A percentile compares a stretch with the other conserved stretches of the same genome.
phyloP scores from a whole-genome alignment of 30 jellyfish, hydroid and myxozoan genomes.

The Chrysaora quinquecirrha region DNA sequence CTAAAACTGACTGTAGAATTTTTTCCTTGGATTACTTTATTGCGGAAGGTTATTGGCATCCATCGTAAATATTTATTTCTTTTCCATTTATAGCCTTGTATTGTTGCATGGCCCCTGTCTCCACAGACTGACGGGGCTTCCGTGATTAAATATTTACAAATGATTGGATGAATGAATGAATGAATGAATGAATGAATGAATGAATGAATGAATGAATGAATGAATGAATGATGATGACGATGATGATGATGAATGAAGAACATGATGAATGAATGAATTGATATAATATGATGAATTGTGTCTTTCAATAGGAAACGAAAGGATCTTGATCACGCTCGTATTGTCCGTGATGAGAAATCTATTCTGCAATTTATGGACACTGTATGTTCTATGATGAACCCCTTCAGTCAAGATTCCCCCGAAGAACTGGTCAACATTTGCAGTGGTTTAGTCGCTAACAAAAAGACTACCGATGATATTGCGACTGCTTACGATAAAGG shows the following conservation, averaged over 20 bases:
- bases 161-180: too few relatives aligned
- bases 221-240: too few relatives aligned
- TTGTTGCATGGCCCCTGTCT: background rate
- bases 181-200: too few relatives aligned
- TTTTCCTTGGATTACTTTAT: background rate
- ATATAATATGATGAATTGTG: background rate
- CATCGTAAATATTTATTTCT: too few relatives aligned
- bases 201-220: too few relatives aligned
- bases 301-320: background rate
- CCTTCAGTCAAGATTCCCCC: conserved; percentile 22
- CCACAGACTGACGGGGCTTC: background rate
- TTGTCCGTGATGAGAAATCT: background rate
- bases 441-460: conserved; percentile 45
- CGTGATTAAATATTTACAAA: background rate
- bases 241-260: too few relatives aligned
- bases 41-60: background rate
- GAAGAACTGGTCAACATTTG: conserved; percentile 17
- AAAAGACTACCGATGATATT: conserved; percentile 11
- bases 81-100: background rate
- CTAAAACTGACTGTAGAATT: background rate
- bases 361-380: conserved; percentile 9
- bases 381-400: conserved; percentile 39
- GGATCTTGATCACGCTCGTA: background rate
- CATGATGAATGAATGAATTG: too few relatives aligned
- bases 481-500: conserved; percentile 19